Evolutionary conservation across 2,797 vertebrate genomes (phyloP).

Genomic region (Brotula barbata): DNA sequence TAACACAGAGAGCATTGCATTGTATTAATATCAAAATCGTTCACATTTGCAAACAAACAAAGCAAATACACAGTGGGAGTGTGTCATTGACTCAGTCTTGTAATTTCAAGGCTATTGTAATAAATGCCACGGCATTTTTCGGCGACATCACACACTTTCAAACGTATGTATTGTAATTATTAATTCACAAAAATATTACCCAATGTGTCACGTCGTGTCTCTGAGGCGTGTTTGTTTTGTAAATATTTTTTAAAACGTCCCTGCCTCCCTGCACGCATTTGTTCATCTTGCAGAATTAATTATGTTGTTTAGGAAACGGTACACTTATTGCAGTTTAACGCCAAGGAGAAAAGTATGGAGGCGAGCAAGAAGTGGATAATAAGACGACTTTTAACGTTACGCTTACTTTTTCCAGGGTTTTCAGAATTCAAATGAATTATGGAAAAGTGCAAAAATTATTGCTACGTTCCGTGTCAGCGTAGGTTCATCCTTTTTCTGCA

Average conservation of each 20-base stretch:
- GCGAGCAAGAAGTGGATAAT: constrained; percentile 11
- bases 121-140: constrained; percentile 64
- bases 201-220: constrained; percentile 51
- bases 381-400: constrained; percentile 15
- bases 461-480: neutral
- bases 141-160: constrained; percentile 66
- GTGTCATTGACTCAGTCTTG: constrained; percentile 67
- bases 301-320: constrained; percentile 58
- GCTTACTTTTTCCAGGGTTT: constrained; percentile 3
- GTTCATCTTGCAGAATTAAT: constrained; percentile 57
- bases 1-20: constrained; percentile 49
- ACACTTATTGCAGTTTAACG: constrained; percentile 31
- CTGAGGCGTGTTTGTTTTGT: constrained; percentile 60
- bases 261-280: constrained; percentile 22
- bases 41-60: constrained; percentile 73
- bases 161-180: constrained; percentile 57
- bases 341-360: constrained; percentile 31
- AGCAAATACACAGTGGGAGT: constrained; percentile 57
- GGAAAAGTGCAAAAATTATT: neutral
- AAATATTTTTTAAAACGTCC: constrained; percentile 48
- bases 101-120: constrained; percentile 75
- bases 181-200: constrained; percentile 59
- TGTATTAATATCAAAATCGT: constrained; percentile 67
- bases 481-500: neutral
- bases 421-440: constrained; percentile 7